phyloP scores from a whole-genome alignment of 1,140 invertebrate genomes.

The Philotrypesis tridentata region DNA sequence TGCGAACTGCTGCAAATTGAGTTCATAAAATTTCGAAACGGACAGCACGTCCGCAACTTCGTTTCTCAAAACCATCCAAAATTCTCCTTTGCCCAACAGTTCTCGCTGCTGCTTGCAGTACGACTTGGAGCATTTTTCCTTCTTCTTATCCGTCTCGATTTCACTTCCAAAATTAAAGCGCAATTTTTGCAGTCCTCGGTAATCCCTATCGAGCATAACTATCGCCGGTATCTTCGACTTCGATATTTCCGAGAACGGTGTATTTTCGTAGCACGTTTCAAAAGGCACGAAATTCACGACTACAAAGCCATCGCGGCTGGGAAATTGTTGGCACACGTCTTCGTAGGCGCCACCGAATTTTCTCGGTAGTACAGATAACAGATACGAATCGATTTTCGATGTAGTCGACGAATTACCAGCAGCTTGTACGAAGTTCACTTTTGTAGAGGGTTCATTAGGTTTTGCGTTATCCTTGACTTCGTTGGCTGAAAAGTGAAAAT shows the following conservation, averaged over 20 bases:
- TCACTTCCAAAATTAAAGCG: background rate
- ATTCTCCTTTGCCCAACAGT: constrained; percentile 28
- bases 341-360: constrained; percentile 32
- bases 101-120: constrained; percentile 1
- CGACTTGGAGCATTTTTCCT: background rate
- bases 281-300: background rate
- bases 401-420: background rate
- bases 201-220: constrained; percentile 23
- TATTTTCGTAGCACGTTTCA: background rate
- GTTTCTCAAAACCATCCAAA: constrained; percentile 22
- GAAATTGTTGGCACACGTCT: background rate
- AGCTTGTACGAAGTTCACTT: background rate
- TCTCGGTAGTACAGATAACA: background rate
- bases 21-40: constrained; percentile 8
- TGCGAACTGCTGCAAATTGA: background rate
- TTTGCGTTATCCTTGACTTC: background rate
- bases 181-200: constrained; percentile 18
- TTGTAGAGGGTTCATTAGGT: background rate
- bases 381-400: background rate
- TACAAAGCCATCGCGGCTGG: background rate
- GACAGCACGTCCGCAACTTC: constrained; percentile 35
- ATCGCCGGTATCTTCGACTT: constrained; percentile 17
- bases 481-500: no score
- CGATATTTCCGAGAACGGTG: background rate
- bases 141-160: background rate